A percentile compares a stretch with the other conserved stretches of the same genome.
Conservation (phyloP, 2,113 vertebrate genomes). For the Lota lota region DNA sequence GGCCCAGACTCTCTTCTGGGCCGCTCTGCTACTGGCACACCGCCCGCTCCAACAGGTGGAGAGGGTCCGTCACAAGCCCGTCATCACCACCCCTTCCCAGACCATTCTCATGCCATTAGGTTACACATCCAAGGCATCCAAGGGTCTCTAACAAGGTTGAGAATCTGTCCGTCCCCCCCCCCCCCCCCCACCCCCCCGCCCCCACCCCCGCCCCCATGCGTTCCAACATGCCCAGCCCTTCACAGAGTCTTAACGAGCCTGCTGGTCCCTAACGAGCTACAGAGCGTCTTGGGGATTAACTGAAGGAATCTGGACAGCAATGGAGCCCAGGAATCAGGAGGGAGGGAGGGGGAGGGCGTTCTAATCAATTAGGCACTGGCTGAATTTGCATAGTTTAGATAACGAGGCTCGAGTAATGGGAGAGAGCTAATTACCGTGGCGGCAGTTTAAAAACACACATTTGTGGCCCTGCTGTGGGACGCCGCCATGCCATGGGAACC, state of each 20-base stretch:
- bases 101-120: conserved; percentile 68
- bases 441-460: conserved; percentile 30
- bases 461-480: conserved; percentile 46
- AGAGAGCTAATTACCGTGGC: conserved; percentile 68
- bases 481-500: conserved; percentile 66
- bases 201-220: conserved; percentile 34
- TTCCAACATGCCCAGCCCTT: conserved; percentile 30
- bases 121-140: conserved; percentile 70
- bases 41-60: conserved; percentile 62
- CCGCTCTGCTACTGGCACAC: conserved; percentile 49
- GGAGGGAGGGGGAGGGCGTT: conserved; percentile 37
- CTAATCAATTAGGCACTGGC: conserved; percentile 71
- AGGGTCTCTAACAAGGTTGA: conserved; percentile 66
- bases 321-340: conserved; percentile 33
- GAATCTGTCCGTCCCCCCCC: conserved; percentile 30
- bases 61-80: conserved; percentile 40
- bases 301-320: conserved; percentile 62
- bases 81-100: conserved; percentile 28
- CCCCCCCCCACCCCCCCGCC: conserved; percentile 6
- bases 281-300: conserved; percentile 71
- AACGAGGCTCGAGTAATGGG: conserved; percentile 72
- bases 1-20: conserved; percentile 14
- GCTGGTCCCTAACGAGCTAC: conserved; percentile 67
- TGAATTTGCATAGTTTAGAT: conserved; percentile 79
- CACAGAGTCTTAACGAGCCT: conserved; percentile 69